Percentiles rank a stretch among this genome's conserved stretches.
phyloP scores from a whole-genome alignment of 2,888 invertebrate genomes.

The Hypena proboscidalis region DNA sequence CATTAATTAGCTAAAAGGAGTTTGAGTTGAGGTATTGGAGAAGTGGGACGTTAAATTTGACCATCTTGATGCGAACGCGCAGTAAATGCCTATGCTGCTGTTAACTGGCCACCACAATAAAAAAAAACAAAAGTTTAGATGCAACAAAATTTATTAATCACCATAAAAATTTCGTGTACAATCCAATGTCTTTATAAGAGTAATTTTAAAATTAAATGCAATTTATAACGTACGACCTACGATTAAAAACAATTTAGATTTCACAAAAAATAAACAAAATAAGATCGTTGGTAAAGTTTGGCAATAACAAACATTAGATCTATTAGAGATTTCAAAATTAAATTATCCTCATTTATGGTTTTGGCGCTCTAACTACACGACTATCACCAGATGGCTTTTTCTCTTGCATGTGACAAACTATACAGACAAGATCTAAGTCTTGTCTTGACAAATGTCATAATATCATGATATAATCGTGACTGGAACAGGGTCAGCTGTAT shows the following conservation, averaged over 20 bases:
- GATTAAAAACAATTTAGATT: conserved; percentile 25
- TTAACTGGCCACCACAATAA: no score
- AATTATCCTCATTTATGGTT: conserved; percentile 14
- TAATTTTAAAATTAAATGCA: conserved; percentile 42
- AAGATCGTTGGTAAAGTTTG: conserved; percentile 17
- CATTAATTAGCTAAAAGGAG: no score
- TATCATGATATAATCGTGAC: no score
- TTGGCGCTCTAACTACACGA: neutral
- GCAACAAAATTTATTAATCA: conserved; percentile 33
- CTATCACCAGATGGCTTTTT: neutral
- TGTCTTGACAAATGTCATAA: no score
- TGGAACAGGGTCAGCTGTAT: no score
- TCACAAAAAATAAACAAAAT: conserved; percentile 14
- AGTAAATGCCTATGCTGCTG: no score
- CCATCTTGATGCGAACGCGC: no score
- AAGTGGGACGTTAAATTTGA: no score
- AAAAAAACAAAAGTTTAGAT: conserved; percentile 7
- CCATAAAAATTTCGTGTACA: conserved; percentile 34
- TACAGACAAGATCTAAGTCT: no score
- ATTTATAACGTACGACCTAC: conserved; percentile 36
- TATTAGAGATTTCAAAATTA: conserved; percentile 19
- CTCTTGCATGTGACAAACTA: no score
- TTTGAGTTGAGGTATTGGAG: no score
- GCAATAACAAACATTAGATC: conserved; percentile 15
- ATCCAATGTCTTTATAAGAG: conserved; percentile 36